A percentile compares a stretch with the other conserved stretches of the same genome.
Evolutionary conservation across 2,888 invertebrate species (phyloP).

Genomic region (Pristionchus exspectatus): DNA sequence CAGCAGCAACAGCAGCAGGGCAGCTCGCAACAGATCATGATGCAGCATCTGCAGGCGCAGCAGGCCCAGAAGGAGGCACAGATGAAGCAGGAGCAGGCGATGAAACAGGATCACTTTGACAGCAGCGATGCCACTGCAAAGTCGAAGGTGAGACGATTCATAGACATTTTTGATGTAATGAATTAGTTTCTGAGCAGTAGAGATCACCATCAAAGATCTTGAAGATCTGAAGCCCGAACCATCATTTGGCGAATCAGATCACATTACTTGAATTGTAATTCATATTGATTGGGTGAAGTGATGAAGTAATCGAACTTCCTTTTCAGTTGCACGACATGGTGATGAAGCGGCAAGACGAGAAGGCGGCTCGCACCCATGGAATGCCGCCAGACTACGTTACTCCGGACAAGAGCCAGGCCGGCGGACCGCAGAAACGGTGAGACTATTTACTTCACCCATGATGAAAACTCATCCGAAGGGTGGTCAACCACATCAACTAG

Average conservation of each 20-base stretch:
- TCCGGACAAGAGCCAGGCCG: background rate
- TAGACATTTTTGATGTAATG: too few species aligned
- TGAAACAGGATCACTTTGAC: background rate
- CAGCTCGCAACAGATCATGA: constrained; percentile 23
- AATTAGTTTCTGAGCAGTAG: too few species aligned
- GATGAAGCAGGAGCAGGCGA: background rate
- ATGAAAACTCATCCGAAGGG: too few species aligned
- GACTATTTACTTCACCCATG: background rate
- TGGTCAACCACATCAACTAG: too few species aligned
- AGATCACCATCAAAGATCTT: too few species aligned
- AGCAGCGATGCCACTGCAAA: background rate
- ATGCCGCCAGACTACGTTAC: background rate
- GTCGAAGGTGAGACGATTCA: background rate
- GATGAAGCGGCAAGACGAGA: background rate
- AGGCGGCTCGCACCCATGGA: background rate
- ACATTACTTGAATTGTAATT: too few species aligned
- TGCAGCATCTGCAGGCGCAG: constrained; percentile 11
- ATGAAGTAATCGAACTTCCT: background rate
- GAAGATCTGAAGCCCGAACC: too few species aligned
- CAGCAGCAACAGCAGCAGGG: background rate
- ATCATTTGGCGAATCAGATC: too few species aligned
- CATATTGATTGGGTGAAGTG: too few species aligned
- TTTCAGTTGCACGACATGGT: constrained; percentile 20
- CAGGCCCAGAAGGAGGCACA: background rate
- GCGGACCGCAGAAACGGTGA: background rate